A percentile compares a stretch with the other conserved stretches of the same genome.
phyloP scores from a whole-genome alignment of 2,113 vertebrate genomes.

The Tragelaphus scriptus region DNA sequence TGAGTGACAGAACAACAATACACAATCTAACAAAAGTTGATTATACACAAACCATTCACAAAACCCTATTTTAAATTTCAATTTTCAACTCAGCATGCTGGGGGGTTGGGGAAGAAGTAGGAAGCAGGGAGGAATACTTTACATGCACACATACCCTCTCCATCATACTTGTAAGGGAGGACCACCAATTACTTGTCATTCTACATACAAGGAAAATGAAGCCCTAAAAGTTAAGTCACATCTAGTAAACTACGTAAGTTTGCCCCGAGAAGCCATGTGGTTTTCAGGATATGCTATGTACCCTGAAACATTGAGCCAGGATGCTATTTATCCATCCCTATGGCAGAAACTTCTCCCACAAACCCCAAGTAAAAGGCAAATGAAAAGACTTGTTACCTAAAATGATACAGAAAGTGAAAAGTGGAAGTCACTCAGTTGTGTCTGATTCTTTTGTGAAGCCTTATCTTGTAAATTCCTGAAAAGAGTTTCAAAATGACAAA shows the following conservation, averaged over 20 bases:
- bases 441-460: neutral
- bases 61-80: conserved; percentile 10
- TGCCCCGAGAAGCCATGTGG: neutral
- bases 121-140: neutral
- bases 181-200: neutral
- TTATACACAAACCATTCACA: neutral
- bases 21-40: neutral
- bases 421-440: neutral
- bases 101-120: neutral
- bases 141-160: neutral
- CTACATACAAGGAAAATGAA: neutral
- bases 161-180: neutral
- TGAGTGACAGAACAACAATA: neutral
- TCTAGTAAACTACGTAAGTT: neutral
- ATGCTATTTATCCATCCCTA: neutral
- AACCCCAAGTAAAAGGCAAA: neutral
- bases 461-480: neutral
- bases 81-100: neutral
- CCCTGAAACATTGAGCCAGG: neutral
- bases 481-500: neutral
- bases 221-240: neutral
- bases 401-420: neutral
- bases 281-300: neutral
- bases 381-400: neutral
- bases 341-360: neutral